These are phyloP conservation scores for Tanaodytes sp. DNA, from an alignment of 2,888 invertebrate genomes.

Conservation along the genomic window DNA sequence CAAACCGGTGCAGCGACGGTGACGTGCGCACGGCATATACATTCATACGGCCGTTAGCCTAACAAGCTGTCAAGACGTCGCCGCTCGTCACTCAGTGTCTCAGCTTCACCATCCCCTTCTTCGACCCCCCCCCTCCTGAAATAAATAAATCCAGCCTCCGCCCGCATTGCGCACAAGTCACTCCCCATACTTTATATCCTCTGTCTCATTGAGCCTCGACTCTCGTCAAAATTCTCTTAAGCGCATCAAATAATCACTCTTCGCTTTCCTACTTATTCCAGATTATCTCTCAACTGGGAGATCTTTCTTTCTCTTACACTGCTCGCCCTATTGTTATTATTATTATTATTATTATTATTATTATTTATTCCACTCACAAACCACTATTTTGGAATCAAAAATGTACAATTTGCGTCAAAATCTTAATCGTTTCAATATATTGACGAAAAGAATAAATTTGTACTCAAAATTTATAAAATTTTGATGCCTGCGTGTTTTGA, in stretches of 20 bases:
- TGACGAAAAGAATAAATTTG: no score
- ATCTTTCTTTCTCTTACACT: no score
- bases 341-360: no score
- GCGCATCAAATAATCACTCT: slow-evolving; percentile 28
- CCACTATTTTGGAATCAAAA: no score
- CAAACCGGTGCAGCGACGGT: slow-evolving; percentile 51
- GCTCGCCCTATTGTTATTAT: no score
- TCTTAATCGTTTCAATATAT: no score
- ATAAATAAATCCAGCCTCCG: slow-evolving; percentile 59
- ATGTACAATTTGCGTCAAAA: no score
- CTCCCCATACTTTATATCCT: slow-evolving; percentile 27
- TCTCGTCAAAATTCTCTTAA: slow-evolving; percentile 25
- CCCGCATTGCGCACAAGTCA: slow-evolving; percentile 31
- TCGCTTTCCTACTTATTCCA: slow-evolving; percentile 21
- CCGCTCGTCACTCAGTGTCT: slow-evolving; percentile 71
- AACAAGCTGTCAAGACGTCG: slow-evolving; percentile 74
- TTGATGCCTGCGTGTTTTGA: no score
- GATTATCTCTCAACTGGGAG: slow-evolving; percentile 23
- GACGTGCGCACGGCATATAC: slow-evolving; percentile 13
- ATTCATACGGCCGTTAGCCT: slow-evolving; percentile 64
- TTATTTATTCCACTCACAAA: no score
- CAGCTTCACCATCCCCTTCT: no score
- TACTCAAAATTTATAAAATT: no score
- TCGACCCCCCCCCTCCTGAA: slow-evolving; percentile 58
- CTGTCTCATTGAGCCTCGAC: slow-evolving; percentile 11